phyloP scores from a whole-genome alignment of 1,140 invertebrate species.

The Cotesia typhae region DNA sequence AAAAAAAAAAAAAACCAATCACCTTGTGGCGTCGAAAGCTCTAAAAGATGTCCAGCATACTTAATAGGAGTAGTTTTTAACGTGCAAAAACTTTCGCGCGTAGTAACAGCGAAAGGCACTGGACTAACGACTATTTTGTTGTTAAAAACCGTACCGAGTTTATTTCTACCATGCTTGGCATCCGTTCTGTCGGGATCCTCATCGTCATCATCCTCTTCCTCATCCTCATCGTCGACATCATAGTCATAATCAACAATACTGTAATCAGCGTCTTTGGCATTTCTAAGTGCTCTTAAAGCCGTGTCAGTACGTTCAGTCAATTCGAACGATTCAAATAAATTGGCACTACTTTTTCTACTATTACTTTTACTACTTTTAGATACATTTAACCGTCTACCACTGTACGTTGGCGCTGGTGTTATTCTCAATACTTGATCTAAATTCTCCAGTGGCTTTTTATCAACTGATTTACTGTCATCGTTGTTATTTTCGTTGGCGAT shows the following conservation, averaged over 20 bases:
- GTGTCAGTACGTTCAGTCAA: constrained; percentile 33
- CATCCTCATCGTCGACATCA: constrained; percentile 37
- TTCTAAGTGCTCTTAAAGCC: constrained; percentile 21
- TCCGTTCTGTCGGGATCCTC: constrained; percentile 9
- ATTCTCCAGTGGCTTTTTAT: constrained; percentile 38
- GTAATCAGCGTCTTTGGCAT: constrained; percentile 11
- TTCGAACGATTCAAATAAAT: constrained; percentile 33
- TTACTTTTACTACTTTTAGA: constrained; percentile 25
- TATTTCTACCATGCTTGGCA: constrained; percentile 48
- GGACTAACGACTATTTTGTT: constrained; percentile 62
- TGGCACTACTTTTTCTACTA: constrained; percentile 40
- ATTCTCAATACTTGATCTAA: constrained; percentile 52
- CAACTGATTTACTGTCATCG: background rate
- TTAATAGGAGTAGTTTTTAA: constrained; percentile 57
- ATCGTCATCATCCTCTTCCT: constrained; percentile 32
- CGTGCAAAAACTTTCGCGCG: constrained; percentile 60
- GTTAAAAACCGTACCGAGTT: constrained; percentile 59
- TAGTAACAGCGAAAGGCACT: constrained; percentile 59
- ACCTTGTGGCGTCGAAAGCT: constrained; percentile 50
- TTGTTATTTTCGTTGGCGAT: constrained; percentile 12
- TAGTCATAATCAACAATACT: constrained; percentile 17
- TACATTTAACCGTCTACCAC: constrained; percentile 39
- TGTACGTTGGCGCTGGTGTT: constrained; percentile 47
- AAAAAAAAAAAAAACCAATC: constrained; percentile 22
- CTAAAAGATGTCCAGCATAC: constrained; percentile 50